Conservation (phyloP, 2,888 invertebrate species). For the Busseola fusca region DNA sequence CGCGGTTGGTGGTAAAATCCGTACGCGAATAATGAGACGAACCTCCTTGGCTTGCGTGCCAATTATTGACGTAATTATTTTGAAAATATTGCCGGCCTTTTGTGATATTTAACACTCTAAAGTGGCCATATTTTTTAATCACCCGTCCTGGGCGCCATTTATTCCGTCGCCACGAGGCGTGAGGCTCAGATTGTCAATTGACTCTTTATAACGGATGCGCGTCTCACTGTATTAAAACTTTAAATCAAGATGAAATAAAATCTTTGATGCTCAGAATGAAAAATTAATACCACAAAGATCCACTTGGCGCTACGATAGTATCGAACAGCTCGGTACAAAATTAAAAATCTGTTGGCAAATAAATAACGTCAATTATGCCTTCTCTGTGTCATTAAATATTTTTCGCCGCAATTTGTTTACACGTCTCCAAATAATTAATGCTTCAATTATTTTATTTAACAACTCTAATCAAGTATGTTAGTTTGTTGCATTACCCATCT, state of each 20-base stretch:
- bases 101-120: slow-evolving; percentile 84
- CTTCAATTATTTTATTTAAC: slow-evolving; percentile 59
- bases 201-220: slow-evolving; percentile 73
- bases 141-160: slow-evolving; percentile 72
- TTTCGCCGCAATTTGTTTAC: slow-evolving; percentile 57
- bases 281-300: slow-evolving; percentile 24
- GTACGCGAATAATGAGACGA: slow-evolving; percentile 83
- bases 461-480: slow-evolving; percentile 55
- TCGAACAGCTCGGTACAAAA: slow-evolving; percentile 27
- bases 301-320: slow-evolving; percentile 16
- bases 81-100: slow-evolving; percentile 85
- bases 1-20: slow-evolving; percentile 88
- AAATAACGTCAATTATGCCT: slow-evolving; percentile 48
- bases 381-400: slow-evolving; percentile 50
- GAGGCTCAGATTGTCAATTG: slow-evolving; percentile 80
- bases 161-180: slow-evolving; percentile 72
- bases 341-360: slow-evolving; percentile 49
- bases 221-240: slow-evolving; percentile 65
- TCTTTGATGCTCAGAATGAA: slow-evolving; percentile 41
- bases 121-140: slow-evolving; percentile 83
- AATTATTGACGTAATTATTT: slow-evolving; percentile 89
- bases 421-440: slow-evolving; percentile 54
- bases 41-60: slow-evolving; percentile 81
- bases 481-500: slow-evolving; percentile 50
- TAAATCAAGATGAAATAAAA: slow-evolving; percentile 57